phyloP scores from a whole-genome alignment of 1,140 invertebrate genomes.

The Eueides isabella region DNA sequence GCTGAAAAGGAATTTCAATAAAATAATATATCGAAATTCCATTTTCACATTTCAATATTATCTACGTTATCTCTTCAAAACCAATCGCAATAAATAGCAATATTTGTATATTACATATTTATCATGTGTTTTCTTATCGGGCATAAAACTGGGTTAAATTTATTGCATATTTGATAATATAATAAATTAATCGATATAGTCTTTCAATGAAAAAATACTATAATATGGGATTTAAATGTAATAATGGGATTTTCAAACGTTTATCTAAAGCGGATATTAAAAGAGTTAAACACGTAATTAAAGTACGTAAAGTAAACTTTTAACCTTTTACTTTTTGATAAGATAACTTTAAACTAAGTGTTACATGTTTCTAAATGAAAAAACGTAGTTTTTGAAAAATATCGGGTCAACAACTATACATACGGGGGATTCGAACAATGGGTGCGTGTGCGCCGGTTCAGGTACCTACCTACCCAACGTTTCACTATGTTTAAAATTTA shows the following conservation, averaged over 20 bases:
- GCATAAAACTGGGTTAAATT: constrained; percentile 43
- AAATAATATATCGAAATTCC: constrained; percentile 8
- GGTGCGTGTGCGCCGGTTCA: constrained; percentile 25
- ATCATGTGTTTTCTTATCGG: constrained; percentile 42
- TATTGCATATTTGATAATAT: constrained; percentile 29
- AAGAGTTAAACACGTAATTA: neutral
- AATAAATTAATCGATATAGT: constrained; percentile 17
- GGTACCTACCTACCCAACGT: constrained; percentile 25
- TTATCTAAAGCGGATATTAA: constrained; percentile 17
- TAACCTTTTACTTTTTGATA: too few species aligned
- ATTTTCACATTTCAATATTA: neutral
- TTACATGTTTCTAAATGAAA: neutral
- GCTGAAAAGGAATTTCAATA: too few species aligned
- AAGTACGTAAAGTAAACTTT: too few species aligned
- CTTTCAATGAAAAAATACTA: neutral
- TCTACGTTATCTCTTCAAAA: neutral
- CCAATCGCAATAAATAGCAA: constrained; percentile 6
- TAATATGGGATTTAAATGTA: neutral
- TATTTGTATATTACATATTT: constrained; percentile 5
- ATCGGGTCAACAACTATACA: neutral
- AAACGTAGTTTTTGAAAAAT: constrained; percentile 3
- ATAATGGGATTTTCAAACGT: neutral
- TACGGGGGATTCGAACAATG: constrained; percentile 24
- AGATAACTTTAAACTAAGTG: neutral
- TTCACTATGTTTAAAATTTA: constrained; percentile 43